Base-by-base conservation (phyloP, 2,888 invertebrate genomes). In the Thumatha senex region DNA sequence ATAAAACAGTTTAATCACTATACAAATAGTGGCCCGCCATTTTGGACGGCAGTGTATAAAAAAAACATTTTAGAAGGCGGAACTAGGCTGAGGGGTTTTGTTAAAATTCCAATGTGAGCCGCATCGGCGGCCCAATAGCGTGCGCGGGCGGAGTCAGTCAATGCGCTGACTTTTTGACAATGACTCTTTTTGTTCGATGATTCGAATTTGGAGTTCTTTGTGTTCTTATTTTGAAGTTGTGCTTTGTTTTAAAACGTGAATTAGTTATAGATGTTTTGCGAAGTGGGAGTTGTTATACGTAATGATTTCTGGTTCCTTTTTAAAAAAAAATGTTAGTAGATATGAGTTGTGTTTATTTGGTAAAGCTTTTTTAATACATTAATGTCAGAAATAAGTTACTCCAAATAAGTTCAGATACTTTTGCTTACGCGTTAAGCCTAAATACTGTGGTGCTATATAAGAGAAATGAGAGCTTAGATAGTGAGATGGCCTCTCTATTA, bases 31-130 rank as follows among this genome's bases (percentile, higher is more conserved):
- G 79, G 75, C 74, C 79, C 86, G 90, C 90, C 90, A 89, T 90
- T 84, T 88, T 89, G 86, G 83, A 13, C 76, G 83, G 42, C 30
- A 80, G 78, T 82, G 83, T 83, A 77, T 86, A 87, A 83, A 86
- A 31, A 76, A 86, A 89, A 88, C 87, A 88, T 87, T 89, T 86
- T 88, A 86, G 89, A 89, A 91, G 89, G 90, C 90, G 90, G 89
- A 89, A 87, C 90, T 89, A 89, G 83, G 86, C 84, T 85, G 85
- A 86, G 85, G 80, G 86, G 86, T 89, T 89, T 89, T 88, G 88
- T 89, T 86, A 80, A 85, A 89, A 88, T 85, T 89, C 88, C 83
- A 85, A 86, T 80, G 77, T 72, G 78, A 83, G 80, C 77, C 46
- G 55, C 61, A 55, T 54, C 51, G 58, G 68, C 79, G 86, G 85